Evolutionary conservation across 2,888 invertebrate genomes (phyloP).

Genomic region (Pelosia muscerda): DNA sequence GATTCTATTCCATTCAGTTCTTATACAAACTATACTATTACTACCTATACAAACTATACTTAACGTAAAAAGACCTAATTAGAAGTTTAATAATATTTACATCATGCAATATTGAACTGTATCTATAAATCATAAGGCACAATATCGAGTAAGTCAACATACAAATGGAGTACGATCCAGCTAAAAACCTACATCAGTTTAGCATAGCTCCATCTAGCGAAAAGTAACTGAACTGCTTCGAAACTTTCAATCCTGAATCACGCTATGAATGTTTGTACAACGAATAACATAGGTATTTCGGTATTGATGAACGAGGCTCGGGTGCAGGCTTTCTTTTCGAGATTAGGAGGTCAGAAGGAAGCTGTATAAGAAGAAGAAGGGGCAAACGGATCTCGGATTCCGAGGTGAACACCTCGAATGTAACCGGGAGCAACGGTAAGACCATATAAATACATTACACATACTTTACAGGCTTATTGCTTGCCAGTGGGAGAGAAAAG

Average conservation of each 20-base stretch:
- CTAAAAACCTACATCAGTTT: not conserved
- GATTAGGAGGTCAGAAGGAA: too few species aligned
- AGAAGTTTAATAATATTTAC: not conserved
- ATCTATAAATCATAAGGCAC: slow-evolving; percentile 17
- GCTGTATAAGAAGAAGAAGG: too few species aligned
- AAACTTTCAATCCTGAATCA: not conserved
- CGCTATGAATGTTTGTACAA: not conserved
- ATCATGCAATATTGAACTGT: slow-evolving; percentile 18
- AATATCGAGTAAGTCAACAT: slow-evolving; percentile 17
- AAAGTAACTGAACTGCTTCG: not conserved
- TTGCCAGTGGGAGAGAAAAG: too few species aligned
- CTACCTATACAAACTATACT: not conserved
- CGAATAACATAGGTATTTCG: not conserved
- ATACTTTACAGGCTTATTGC: too few species aligned
- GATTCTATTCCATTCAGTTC: too few species aligned
- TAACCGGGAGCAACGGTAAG: too few species aligned
- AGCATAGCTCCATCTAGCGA: not conserved
- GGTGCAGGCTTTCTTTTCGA: too few species aligned
- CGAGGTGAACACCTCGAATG: too few species aligned
- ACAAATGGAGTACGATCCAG: not conserved
- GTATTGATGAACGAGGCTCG: not conserved
- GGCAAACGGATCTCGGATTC: too few species aligned
- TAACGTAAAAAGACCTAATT: not conserved
- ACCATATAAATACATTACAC: too few species aligned
- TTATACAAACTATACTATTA: not conserved